Evolutionary conservation across 2,797 vertebrate species (phyloP), one percentile per base, ranked within the genome.

Genomic region (Danio tinwini): DNA sequence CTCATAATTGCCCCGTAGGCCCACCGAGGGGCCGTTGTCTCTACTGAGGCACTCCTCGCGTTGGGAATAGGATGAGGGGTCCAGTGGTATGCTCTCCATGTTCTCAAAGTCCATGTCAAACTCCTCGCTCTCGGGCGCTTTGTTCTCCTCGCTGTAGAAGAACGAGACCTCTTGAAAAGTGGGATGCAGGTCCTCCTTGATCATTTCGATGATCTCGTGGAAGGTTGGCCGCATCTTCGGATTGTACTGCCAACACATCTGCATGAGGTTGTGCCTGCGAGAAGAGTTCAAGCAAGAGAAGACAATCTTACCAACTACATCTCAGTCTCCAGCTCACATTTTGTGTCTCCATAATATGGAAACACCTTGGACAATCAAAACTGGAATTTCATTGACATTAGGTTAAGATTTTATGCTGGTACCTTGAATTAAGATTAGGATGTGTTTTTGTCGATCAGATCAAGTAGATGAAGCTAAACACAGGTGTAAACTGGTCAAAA

Each of bases 191-290:
- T 98, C 96, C 0, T 98, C 96, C 90, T 96, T 95, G 83, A 99
- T 93, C 94, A 97, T 95, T 90, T 96, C 96, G 5, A 99, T 98
- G 85, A 99, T 94, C 91, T 99, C 97, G 0, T 95, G 93, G 92
- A 99, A 99, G 88, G 94, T 91, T 2, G 98, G 98, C 10, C 98
- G 94, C 96, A 98, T 97, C 85, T 98, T 98, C 4, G 97, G 97
- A 88, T 99, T 98, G 93, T 99, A 98, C 85, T 99, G 96, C 97
- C 97, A 99, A 83, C 96, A 97, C 96, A 98, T 96, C 90, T 96
- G 95, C 98, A 99, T 99, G 75, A 99, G 93, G 90, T 81, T 95
- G 83, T 96, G 95, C 87, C 98, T 99, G 21, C 7, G 47, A 21
- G 29, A 59, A 42, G 70, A 40, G 63, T 16, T 6, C 17, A 50